A percentile compares a stretch with the other conserved stretches of the same genome.
phyloP scores from a whole-genome alignment of 2,113 vertebrate genomes.

The Struthio camelus region DNA sequence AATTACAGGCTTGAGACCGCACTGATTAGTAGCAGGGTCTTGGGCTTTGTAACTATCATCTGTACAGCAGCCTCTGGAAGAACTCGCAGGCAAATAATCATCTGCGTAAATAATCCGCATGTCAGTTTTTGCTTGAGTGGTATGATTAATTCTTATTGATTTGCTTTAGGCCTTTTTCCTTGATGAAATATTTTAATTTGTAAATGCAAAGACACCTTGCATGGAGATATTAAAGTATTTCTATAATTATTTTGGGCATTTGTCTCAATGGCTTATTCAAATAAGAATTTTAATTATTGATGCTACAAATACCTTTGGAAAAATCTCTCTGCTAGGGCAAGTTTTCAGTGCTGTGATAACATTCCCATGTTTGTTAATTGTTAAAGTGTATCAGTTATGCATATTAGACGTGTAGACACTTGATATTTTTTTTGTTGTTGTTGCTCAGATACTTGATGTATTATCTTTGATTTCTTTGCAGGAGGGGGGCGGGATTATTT shows the following conservation, averaged over 20 bases:
- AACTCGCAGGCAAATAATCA: neutral
- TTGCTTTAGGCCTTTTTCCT: no score
- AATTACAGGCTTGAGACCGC: conserved; percentile 24
- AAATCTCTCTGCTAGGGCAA: conserved; percentile 44
- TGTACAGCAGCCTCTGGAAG: neutral
- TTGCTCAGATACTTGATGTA: neutral
- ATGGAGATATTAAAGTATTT: neutral
- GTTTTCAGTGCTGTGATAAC: conserved; percentile 54
- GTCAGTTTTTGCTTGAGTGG: neutral
- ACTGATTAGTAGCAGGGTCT: neutral
- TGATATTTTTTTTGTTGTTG: conserved; percentile 31
- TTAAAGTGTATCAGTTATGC: conserved; percentile 39
- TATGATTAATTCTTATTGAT: no score
- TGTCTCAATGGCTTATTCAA: neutral
- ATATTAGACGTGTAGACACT: conserved; percentile 46
- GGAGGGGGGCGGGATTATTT: neutral
- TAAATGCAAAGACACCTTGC: neutral
- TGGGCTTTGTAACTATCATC: neutral
- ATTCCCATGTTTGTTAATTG: conserved; percentile 51
- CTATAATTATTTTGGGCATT: neutral
- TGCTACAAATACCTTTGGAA: conserved; percentile 27
- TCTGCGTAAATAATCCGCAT: neutral
- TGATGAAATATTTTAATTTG: neutral
- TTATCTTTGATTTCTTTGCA: neutral
- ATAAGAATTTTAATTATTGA: neutral